phyloP scores from a whole-genome alignment of 2,797 vertebrate species.

The Anableps anableps region DNA sequence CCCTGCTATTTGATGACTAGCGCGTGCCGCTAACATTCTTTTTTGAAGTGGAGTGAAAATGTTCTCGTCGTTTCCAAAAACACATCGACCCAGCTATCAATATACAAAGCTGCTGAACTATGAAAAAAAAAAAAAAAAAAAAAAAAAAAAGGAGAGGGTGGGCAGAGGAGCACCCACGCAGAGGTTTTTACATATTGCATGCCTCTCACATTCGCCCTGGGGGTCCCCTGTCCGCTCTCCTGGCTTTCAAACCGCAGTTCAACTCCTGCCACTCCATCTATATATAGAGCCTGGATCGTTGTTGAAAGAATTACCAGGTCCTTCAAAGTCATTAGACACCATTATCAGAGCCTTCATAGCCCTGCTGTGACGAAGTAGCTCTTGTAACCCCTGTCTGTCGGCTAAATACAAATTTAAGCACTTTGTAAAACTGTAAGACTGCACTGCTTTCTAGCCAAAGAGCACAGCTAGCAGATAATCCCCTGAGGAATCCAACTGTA shows the following conservation, averaged over 20 bases:
- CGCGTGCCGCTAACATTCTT: conserved; percentile 26
- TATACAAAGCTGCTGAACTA: conserved; percentile 41
- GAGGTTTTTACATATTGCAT: conserved; percentile 52
- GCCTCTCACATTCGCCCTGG: conserved; percentile 66
- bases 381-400: conserved; percentile 3
- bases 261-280: conserved; percentile 62
- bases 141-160: conserved; percentile 44
- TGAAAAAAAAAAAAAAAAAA: conserved; percentile 23
- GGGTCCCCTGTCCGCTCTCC: conserved; percentile 53
- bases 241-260: conserved; percentile 51
- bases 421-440: conserved; percentile 17
- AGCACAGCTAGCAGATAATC: not conserved
- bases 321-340: conserved; percentile 69
- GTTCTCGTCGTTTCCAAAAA: not conserved
- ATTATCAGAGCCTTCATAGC: conserved; percentile 46
- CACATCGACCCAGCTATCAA: conserved; percentile 39
- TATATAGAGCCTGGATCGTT: conserved; percentile 62
- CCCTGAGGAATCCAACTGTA: not conserved
- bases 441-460: conserved; percentile 19
- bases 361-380: conserved; percentile 28
- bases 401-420: conserved; percentile 13
- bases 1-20: conserved; percentile 28
- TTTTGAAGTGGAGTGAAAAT: conserved; percentile 32
- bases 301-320: conserved; percentile 63
- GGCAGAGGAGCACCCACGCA: conserved; percentile 54